These are phyloP conservation scores for Eupithecia dodoneata DNA, from an alignment of 2,888 invertebrate genomes.

Conservation along the genomic window DNA sequence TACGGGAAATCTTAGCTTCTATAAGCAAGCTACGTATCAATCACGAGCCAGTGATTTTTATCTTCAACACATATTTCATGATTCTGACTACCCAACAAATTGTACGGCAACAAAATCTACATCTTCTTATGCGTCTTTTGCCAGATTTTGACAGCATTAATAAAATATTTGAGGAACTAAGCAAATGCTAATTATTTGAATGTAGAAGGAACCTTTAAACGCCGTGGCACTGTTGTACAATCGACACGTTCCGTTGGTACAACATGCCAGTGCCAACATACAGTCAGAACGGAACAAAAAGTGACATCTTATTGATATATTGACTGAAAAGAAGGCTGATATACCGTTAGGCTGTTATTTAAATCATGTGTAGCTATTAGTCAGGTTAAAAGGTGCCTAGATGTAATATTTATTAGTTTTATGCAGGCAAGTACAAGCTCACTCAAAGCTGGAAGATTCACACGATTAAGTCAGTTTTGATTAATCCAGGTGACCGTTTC, in stretches of 20 bases:
- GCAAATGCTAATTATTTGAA: background rate
- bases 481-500: background rate
- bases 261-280: conserved; percentile 56
- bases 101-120: background rate
- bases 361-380: conserved; percentile 70
- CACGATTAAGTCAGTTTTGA: background rate
- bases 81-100: background rate
- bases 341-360: conserved; percentile 75
- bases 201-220: conserved; percentile 11
- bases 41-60: background rate
- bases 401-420: background rate
- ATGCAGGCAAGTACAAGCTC: background rate
- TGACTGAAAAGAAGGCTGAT: conserved; percentile 64
- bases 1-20: conserved; percentile 28
- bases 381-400: conserved; percentile 52
- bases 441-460: background rate
- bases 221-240: conserved; percentile 18
- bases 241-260: conserved; percentile 55
- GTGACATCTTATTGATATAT: conserved; percentile 79
- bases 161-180: background rate
- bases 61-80: background rate
- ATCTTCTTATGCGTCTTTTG: background rate
- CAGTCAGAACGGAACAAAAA: conserved; percentile 60
- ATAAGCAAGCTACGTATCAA: background rate
- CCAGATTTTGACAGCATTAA: background rate